Evolutionary conservation across 2,888 invertebrate species (phyloP).

Genomic region (Napeogenes sylphis): DNA sequence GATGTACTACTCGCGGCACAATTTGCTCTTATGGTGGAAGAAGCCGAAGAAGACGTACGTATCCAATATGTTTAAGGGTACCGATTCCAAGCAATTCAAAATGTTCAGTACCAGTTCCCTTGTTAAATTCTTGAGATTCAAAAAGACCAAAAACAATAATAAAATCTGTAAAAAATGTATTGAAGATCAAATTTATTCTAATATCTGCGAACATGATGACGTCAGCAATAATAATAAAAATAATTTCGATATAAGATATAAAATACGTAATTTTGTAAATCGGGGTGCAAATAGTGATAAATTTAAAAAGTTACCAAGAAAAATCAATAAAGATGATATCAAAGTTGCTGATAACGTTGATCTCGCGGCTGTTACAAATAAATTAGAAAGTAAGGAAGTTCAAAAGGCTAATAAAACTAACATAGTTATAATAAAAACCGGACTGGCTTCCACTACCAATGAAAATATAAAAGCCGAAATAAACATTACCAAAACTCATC

Average conservation of each 20-base stretch:
- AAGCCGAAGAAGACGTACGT: slow-evolving; percentile 74
- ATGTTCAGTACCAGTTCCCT: slow-evolving; percentile 27
- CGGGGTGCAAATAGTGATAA: slow-evolving; percentile 21
- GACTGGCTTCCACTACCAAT: slow-evolving; percentile 82
- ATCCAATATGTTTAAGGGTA: slow-evolving; percentile 40
- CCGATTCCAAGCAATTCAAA: slow-evolving; percentile 18
- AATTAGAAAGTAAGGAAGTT: slow-evolving; percentile 11
- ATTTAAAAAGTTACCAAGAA: slow-evolving; percentile 46
- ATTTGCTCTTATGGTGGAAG: slow-evolving; percentile 77
- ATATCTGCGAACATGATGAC: slow-evolving; percentile 21
- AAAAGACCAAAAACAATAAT: slow-evolving; percentile 10
- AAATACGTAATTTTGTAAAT: slow-evolving; percentile 12
- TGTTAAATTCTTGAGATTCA: slow-evolving; percentile 30
- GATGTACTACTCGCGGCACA: slow-evolving; percentile 85
- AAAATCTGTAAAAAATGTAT: slow-evolving; percentile 9
- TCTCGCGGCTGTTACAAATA: slow-evolving; percentile 26
- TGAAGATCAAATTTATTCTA: slow-evolving; percentile 28
- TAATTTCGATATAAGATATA: slow-evolving; percentile 18
- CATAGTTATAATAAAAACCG: slow-evolving; percentile 77
- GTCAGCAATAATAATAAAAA: slow-evolving; percentile 24
- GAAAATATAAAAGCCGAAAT: slow-evolving; percentile 48
- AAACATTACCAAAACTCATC: slow-evolving; percentile 16
- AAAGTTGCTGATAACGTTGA: slow-evolving; percentile 43
- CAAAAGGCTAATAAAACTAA: slow-evolving; percentile 39
- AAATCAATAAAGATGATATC: slow-evolving; percentile 62